Conservation (phyloP, 2,113 vertebrate genomes). For the Orthonyx spaldingii region DNA sequence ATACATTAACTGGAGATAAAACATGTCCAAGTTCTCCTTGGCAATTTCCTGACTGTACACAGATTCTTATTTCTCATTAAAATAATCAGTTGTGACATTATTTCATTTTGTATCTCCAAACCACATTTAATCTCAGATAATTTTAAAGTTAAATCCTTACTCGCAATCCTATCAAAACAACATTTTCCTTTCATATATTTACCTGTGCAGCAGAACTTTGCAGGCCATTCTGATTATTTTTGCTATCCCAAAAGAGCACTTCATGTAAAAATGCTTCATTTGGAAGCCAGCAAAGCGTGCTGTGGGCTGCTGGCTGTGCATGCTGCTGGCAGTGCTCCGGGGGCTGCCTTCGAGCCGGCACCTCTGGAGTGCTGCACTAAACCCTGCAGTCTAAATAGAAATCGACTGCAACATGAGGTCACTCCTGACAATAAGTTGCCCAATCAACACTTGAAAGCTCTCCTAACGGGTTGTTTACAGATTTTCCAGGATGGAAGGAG, state of each 20-base stretch:
- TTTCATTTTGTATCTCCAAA: background rate
- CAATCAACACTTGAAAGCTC: constrained; percentile 63
- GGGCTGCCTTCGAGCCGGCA: constrained; percentile 59
- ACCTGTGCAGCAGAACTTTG: constrained; percentile 87
- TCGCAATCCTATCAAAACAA: background rate
- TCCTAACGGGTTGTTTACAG: background rate
- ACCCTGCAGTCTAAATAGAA: constrained; percentile 74
- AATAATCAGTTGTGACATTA: background rate
- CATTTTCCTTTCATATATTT: constrained; percentile 30
- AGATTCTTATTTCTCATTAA: background rate
- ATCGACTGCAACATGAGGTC: constrained; percentile 71
- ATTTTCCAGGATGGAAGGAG: background rate
- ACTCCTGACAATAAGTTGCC: constrained; percentile 67
- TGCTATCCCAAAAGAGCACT: constrained; percentile 78
- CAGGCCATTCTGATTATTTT: constrained; percentile 80
- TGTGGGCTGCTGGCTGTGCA: constrained; percentile 66
- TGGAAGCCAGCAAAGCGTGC: constrained; percentile 25
- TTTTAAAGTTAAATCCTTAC: background rate
- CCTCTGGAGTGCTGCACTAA: constrained; percentile 82
- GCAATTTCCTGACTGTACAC: background rate
- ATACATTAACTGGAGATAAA: background rate
- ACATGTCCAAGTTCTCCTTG: background rate
- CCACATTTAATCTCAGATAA: background rate
- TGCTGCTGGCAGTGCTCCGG: constrained; percentile 64
- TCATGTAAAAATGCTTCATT: constrained; percentile 71